Evolutionary conservation across 2,888 invertebrate species (phyloP).

Genomic region (Dorcus parallelipipedus): DNA sequence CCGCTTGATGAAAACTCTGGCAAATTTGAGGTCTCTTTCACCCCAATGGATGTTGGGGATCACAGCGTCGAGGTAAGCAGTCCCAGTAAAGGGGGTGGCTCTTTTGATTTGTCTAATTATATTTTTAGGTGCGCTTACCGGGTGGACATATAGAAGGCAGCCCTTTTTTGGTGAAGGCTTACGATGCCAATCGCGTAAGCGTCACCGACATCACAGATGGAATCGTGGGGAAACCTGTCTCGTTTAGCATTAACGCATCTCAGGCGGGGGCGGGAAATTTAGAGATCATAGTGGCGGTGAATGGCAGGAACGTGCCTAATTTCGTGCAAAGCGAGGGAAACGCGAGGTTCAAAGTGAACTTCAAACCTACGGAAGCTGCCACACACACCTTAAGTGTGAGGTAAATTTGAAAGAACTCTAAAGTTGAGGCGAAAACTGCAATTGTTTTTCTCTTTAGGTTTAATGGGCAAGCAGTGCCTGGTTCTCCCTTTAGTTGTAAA

Average conservation of each 20-base stretch:
- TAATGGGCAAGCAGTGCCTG: slow-evolving; percentile 74
- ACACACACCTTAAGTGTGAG: slow-evolving; percentile 88
- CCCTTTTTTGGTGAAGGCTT: slow-evolving; percentile 93
- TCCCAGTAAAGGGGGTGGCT: too few species aligned
- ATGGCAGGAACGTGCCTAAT: slow-evolving; percentile 95
- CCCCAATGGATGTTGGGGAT: slow-evolving; percentile 88
- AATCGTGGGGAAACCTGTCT: slow-evolving; percentile 87
- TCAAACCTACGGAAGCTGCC: slow-evolving; percentile 92
- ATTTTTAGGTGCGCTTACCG: slow-evolving; percentile 49
- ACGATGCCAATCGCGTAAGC: slow-evolving; percentile 91
- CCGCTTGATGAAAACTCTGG: slow-evolving; percentile 48
- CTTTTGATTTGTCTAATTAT: neutral
- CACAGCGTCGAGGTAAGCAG: slow-evolving; percentile 80
- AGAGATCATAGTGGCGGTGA: slow-evolving; percentile 96
- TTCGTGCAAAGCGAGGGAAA: slow-evolving; percentile 97
- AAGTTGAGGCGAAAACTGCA: neutral
- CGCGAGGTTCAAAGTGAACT: slow-evolving; percentile 90
- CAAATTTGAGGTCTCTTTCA: slow-evolving; percentile 58
- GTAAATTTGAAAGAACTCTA: slow-evolving; percentile 36
- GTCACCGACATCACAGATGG: slow-evolving; percentile 91
- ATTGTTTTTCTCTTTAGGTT: slow-evolving; percentile 48
- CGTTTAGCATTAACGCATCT: slow-evolving; percentile 85
- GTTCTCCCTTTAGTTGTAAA: slow-evolving; percentile 92
- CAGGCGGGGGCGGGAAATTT: slow-evolving; percentile 90
- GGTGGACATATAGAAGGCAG: slow-evolving; percentile 89